Evolutionary conservation across 1,140 invertebrate species (phyloP), one percentile per base, ranked within the genome.

Genomic region (Magallana gigas): DNA sequence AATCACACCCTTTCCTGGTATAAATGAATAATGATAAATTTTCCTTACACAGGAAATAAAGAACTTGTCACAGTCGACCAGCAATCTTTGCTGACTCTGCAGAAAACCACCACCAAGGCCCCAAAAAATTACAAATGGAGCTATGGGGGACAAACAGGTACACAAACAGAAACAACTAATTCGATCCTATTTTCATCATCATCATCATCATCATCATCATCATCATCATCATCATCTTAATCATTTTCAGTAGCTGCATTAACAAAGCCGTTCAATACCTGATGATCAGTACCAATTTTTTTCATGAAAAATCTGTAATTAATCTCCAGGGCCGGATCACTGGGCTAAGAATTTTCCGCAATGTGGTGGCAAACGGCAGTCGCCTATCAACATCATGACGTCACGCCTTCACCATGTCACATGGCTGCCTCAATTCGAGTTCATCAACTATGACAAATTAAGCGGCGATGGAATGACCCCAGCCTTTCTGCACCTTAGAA

Each of bases 371-470:
- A 64, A 76, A 3, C 60, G 83, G 83, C 90, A 90, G 80, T 90
- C 90, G 11, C 90, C 90, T 12, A 88, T 90, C 14, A 56, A 89
- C 82, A 88, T 90, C 4, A 36, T 59, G n/a, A 87, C 82, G 18
- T 18, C 60, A 4, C 86, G 85, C 23, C 84, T 88, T 23, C 64
- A 64, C 11, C 83, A 68, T 48, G 85, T 85, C 59, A 81, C 80
- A 14, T 83, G 84, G 84, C 59, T 90, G 56, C 83, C 57, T 12
- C 48, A 71, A 18, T 84, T 90, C 11, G 57, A 82, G 11, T 88
- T 88, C 16, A 57, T 59, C 23, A 85, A 84, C 4, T 90, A 89
- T 62, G 87, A 88, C 16, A 64, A 82, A 14, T 14, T 68, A 14
- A 59, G 85, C 29, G 59, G 58, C 7, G 64, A 86, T 11, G 83